These are phyloP conservation scores for Myocastor coypus DNA, from an alignment of 2,113 vertebrate genomes.

Conservation along the genomic window DNA sequence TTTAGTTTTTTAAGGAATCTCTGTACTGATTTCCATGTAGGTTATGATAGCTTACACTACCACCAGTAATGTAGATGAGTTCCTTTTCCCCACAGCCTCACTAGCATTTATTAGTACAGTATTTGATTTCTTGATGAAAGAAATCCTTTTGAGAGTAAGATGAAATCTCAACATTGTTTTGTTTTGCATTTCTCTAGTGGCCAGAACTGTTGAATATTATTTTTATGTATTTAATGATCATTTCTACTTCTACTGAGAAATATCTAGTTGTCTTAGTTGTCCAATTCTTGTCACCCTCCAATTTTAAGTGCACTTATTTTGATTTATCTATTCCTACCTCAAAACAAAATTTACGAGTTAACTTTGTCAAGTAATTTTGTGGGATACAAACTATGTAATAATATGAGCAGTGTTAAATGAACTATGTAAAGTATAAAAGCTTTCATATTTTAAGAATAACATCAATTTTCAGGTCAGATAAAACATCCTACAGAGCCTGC, in stretches of 20 bases:
- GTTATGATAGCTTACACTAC: neutral
- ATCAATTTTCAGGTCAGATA: accelerated
- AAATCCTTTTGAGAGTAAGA: neutral
- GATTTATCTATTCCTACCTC: neutral
- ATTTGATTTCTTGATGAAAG: neutral
- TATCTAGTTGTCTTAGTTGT: neutral
- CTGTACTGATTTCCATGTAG: neutral
- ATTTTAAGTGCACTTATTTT: neutral
- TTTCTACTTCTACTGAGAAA: neutral
- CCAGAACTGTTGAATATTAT: neutral
- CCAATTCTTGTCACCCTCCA: neutral
- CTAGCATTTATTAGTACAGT: neutral
- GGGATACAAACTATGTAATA: neutral
- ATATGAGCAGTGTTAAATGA: neutral
- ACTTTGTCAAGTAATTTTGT: neutral
- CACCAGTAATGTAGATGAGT: neutral
- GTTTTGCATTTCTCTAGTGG: neutral
- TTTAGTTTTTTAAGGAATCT: neutral
- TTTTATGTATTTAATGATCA: neutral
- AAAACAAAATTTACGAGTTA: neutral
- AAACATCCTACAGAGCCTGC: neutral
- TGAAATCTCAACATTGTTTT: neutral
- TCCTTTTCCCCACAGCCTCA: neutral
- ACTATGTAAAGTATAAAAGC: neutral
- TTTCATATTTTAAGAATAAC: neutral